phyloP scores from a whole-genome alignment of 1,140 invertebrate species.

The Drosophila kohkoa region DNA sequence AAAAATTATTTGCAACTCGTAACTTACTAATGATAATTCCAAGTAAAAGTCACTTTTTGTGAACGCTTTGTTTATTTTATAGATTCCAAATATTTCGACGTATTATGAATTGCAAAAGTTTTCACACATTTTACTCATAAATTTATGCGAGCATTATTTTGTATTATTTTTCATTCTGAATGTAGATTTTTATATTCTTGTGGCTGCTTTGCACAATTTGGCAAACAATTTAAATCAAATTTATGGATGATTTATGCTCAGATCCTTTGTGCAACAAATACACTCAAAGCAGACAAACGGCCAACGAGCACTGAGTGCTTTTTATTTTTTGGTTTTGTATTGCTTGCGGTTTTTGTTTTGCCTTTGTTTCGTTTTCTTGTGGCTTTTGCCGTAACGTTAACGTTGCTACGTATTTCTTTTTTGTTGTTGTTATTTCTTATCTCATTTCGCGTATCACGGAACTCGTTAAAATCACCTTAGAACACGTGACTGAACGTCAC shows the following conservation, averaged over 20 bases:
- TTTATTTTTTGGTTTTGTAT: conserved; percentile 18
- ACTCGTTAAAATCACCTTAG: conserved; percentile 81
- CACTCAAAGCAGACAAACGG: conserved; percentile 2
- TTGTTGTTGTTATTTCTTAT: conserved; percentile 59
- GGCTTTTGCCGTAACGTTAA: background rate
- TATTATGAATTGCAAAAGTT: conserved; percentile 1
- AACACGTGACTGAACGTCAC: conserved; percentile 74
- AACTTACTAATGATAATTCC: conserved; percentile 2
- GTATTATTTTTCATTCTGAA: background rate
- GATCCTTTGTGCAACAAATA: conserved; percentile 18
- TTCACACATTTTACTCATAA: conserved; percentile 14
- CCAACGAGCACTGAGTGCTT: background rate
- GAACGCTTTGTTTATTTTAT: background rate
- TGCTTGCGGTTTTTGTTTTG: conserved; percentile 27
- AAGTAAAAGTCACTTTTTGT: background rate
- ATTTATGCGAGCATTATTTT: background rate
- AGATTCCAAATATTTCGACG: conserved; percentile 15
- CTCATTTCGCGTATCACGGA: conserved; percentile 80
- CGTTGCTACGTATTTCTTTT: conserved; percentile 12
- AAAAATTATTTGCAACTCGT: background rate
- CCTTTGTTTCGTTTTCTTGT: conserved; percentile 6
- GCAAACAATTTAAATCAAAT: conserved; percentile 63
- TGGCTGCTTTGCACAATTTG: conserved; percentile 48
- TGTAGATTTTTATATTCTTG: background rate
- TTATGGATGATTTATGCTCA: conserved; percentile 53